A percentile compares a stretch with the other conserved stretches of the same genome.
Conservation (phyloP, 1,140 invertebrate genomes). For the Mya arenaria region DNA sequence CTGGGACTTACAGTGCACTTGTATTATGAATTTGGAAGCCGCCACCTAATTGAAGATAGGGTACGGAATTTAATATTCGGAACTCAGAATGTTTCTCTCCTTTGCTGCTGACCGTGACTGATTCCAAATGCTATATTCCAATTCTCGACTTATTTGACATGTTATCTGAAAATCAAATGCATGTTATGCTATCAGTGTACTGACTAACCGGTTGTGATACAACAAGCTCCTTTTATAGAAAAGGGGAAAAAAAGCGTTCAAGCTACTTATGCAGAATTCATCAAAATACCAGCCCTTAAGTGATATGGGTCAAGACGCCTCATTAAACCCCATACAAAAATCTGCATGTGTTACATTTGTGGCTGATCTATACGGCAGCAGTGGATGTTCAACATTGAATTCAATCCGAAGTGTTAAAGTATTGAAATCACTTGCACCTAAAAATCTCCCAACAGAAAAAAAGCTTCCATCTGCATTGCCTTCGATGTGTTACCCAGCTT, state of each 20-base stretch:
- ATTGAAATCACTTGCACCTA: background rate
- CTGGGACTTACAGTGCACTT: slow-evolving; percentile 8
- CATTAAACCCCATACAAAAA: background rate
- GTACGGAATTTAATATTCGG: slow-evolving; percentile 16
- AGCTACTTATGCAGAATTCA: background rate
- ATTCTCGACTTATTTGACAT: background rate
- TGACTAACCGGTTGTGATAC: slow-evolving; percentile 40
- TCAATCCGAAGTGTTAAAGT: background rate
- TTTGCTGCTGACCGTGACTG: background rate
- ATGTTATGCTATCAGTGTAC: slow-evolving; percentile 22
- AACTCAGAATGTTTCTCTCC: background rate
- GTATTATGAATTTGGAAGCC: slow-evolving; percentile 3
- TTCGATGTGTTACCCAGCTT: slow-evolving; percentile 23
- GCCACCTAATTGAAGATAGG: slow-evolving; percentile 1
- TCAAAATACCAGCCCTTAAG: background rate
- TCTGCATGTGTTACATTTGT: slow-evolving; percentile 18
- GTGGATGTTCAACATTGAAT: background rate
- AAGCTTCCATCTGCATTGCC: slow-evolving; percentile 20
- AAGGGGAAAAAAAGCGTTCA: slow-evolving; percentile 24
- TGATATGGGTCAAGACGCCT: background rate
- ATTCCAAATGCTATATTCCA: slow-evolving; percentile 17
- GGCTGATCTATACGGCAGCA: background rate
- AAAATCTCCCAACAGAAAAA: background rate
- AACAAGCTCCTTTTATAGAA: slow-evolving; percentile 11
- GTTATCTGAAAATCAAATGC: background rate